Evolutionary conservation across 2,113 vertebrate species (phyloP).

Genomic region (Dolichotis patagonum): DNA sequence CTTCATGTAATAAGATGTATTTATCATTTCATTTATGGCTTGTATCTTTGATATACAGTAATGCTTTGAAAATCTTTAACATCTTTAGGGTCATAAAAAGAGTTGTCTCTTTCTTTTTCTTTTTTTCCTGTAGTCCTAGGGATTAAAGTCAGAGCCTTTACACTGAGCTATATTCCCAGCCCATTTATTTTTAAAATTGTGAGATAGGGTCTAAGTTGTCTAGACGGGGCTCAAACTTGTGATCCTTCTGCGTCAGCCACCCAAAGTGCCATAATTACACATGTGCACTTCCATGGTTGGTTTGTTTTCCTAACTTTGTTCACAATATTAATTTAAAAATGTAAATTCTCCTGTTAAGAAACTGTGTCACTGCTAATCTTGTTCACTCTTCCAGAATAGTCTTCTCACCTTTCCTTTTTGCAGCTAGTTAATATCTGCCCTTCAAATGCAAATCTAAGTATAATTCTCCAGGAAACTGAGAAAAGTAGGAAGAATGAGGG

Average conservation of each 20-base stretch:
- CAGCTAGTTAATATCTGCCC: not conserved
- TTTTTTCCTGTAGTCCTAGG: not conserved
- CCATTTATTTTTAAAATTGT: not conserved
- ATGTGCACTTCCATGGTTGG: not conserved
- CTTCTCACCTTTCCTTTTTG: not conserved
- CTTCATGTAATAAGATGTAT: conserved; percentile 33
- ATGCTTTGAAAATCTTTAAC: conserved; percentile 28
- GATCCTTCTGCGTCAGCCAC: not conserved
- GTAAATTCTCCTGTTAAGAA: conserved; percentile 15
- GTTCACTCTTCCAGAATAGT: not conserved
- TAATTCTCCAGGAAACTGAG: not conserved
- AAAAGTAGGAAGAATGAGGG: not conserved
- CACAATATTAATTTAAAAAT: conserved; percentile 30
- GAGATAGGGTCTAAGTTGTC: not conserved
- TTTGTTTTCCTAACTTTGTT: conserved; percentile 33
- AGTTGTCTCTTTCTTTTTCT: not conserved
- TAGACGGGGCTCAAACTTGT: not conserved
- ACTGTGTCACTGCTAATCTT: not conserved
- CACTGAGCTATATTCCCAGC: too few species aligned
- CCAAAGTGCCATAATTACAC: not conserved
- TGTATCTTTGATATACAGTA: conserved; percentile 13
- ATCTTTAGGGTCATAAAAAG: not conserved
- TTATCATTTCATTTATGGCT: conserved; percentile 26
- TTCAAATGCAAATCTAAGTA: conserved; percentile 36
- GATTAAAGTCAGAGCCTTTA: not conserved